Base-by-base conservation (phyloP, 2,888 invertebrate species). In the Hirtodrosophila histrioides region DNA sequence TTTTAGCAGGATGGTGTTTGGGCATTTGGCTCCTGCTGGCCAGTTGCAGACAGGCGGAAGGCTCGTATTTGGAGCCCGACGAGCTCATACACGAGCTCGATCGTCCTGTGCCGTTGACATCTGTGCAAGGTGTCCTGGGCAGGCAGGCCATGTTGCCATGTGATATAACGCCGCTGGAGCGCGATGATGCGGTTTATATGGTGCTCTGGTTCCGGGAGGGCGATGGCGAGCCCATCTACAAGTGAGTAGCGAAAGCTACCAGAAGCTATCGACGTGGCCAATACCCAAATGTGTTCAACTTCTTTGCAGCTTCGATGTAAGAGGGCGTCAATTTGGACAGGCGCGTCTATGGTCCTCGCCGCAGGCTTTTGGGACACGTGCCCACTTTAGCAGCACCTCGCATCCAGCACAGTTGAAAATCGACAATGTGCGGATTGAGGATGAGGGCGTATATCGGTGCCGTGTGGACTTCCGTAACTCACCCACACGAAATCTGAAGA, bases 171-270 rank as follows among this genome's bases (percentile, higher is more conserved):
- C 95, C 97, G 7, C 93, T 94, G 74, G 94, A 95, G 86, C 93
- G 95, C 55, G 95, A 96, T 87, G 97, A 97, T 92, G 94, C 95
- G 27, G 96, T 97, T 55, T 95, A 95, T 88, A 96, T 97, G 96
- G 97, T 97, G 76, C 93, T 97, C 36, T 97, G 97, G 97, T 97
- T 96, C 92, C 96, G 96, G 89, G 96, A 96, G 91, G 94, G 95
- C 39, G 95, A 95, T 78, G 95, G 95, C 33, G 96, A 96, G 88
- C 97, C 97, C 27, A 93, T 97, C 69, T 97, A 96, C 93, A 97
- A 96, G 97, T 97, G 91, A 92, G 91, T 78, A n/a, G 3, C 27
- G 9, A 17, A 7, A 12, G 36, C 4, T 46, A 35, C 0, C 2
- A 31, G 6, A 8, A 12, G 12, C 39, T 43, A 29, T 31, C 41